phyloP scores from a whole-genome alignment of 2,113 vertebrate species.

The Lophius piscatorius region DNA sequence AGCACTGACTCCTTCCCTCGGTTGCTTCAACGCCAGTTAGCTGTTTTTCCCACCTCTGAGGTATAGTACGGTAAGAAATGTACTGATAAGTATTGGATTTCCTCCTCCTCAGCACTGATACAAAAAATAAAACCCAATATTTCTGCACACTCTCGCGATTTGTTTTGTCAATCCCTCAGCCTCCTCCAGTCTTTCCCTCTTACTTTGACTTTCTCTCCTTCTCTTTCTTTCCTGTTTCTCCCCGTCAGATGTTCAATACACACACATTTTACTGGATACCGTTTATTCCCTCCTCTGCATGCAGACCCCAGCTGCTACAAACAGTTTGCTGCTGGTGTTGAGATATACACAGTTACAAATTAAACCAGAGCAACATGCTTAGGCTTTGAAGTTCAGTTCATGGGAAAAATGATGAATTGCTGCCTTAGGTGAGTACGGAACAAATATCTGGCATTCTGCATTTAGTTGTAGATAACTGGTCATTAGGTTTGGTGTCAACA shows the following conservation, averaged over 20 bases:
- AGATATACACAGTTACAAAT: conserved; percentile 36
- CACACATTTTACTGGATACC: conserved; percentile 50
- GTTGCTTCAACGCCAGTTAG: conserved; percentile 29
- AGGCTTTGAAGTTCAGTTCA: conserved; percentile 38
- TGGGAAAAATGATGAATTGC: conserved; percentile 68
- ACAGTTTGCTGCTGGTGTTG: conserved; percentile 60
- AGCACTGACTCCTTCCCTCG: no score
- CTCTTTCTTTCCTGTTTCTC: conserved; percentile 41
- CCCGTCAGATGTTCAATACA: conserved; percentile 60
- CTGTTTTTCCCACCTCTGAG: conserved; percentile 1
- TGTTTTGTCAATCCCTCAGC: neutral
- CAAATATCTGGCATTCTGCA: conserved; percentile 1
- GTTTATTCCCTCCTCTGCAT: conserved; percentile 70
- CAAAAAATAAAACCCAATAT: conserved; percentile 54
- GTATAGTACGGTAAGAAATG: conserved; percentile 11
- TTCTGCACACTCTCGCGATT: conserved; percentile 31
- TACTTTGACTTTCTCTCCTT: conserved; percentile 45
- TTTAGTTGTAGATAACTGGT: conserved; percentile 5
- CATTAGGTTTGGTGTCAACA: conserved; percentile 9
- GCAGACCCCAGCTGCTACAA: conserved; percentile 68
- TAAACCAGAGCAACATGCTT: conserved; percentile 35
- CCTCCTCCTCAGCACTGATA: conserved; percentile 55
- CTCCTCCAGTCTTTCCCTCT: conserved; percentile 19
- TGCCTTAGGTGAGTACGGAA: conserved; percentile 72
- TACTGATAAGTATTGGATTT: conserved; percentile 48